Evolutionary conservation across 2,113 vertebrate genomes (phyloP).

Genomic region (Salvelinus namaycush): DNA sequence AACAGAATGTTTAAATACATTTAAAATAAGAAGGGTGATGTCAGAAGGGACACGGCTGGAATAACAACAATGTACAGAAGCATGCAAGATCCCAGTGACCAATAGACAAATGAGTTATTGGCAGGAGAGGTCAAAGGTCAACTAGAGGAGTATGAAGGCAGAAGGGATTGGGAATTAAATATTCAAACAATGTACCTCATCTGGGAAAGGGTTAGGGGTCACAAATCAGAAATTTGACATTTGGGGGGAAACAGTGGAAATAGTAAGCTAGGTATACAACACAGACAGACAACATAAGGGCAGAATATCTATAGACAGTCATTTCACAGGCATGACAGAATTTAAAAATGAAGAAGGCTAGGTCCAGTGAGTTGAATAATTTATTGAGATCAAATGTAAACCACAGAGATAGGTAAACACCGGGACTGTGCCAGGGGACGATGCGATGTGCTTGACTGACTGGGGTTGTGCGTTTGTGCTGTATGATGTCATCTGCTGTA

Average conservation of each 20-base stretch:
- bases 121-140: no score
- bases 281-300: no score
- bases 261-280: no score
- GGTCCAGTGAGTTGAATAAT: conserved; percentile 28
- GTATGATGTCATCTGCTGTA: conserved; percentile 16
- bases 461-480: conserved; percentile 6
- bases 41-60: no score
- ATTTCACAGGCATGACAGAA: background rate
- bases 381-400: conserved; percentile 53
- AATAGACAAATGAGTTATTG: no score
- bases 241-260: background rate
- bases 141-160: no score
- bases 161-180: no score
- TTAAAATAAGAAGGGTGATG: no score
- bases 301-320: background rate
- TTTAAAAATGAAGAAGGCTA: background rate
- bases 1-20: background rate
- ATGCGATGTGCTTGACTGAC: conserved; percentile 13
- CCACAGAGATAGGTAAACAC: conserved; percentile 54
- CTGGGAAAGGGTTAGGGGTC: background rate
- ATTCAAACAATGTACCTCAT: no score
- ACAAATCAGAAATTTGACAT: background rate
- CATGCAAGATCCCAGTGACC: no score
- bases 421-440: conserved; percentile 14
- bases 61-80: no score